Evolutionary conservation across 23 tunicate genomes (phyloP).

Genomic region (Diplosoma virens): DNA sequence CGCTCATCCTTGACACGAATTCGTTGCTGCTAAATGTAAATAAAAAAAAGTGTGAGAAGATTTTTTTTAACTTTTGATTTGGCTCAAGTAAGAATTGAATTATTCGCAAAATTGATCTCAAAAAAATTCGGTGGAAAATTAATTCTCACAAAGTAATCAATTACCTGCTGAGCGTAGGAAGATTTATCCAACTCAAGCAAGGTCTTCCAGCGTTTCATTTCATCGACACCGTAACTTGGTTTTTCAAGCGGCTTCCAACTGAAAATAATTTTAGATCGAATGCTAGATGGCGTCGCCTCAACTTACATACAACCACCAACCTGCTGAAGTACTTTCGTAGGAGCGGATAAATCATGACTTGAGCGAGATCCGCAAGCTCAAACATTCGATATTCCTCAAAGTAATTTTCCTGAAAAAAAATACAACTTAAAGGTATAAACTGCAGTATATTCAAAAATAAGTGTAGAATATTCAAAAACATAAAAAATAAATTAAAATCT

Average conservation of each 20-base stretch:
- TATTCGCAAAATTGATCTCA: too few species aligned
- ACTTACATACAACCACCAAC: conserved; percentile 51
- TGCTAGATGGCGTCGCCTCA: background rate
- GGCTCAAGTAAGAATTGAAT: too few species aligned
- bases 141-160: too few species aligned
- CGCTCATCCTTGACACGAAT: too few species aligned
- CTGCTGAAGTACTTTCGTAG: conserved; percentile 50
- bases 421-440: background rate
- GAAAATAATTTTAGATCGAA: background rate
- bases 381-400: conserved; percentile 89
- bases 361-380: conserved; percentile 68
- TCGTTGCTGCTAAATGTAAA: too few species aligned
- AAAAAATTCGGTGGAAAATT: too few species aligned
- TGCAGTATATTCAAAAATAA: too few species aligned
- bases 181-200: conserved; percentile 67
- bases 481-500: too few species aligned
- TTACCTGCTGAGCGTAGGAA: conserved; percentile 63
- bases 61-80: too few species aligned
- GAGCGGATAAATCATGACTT: conserved; percentile 54
- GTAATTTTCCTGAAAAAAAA: conserved; percentile 58
- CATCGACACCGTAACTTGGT: conserved; percentile 48
- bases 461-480: too few species aligned
- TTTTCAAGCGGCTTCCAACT: conserved; percentile 84
- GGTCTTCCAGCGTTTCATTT: conserved; percentile 89
- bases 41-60: too few species aligned